Evolutionary conservation across 2,888 invertebrate species (phyloP).

Genomic region (Protophormia terraenovae): DNA sequence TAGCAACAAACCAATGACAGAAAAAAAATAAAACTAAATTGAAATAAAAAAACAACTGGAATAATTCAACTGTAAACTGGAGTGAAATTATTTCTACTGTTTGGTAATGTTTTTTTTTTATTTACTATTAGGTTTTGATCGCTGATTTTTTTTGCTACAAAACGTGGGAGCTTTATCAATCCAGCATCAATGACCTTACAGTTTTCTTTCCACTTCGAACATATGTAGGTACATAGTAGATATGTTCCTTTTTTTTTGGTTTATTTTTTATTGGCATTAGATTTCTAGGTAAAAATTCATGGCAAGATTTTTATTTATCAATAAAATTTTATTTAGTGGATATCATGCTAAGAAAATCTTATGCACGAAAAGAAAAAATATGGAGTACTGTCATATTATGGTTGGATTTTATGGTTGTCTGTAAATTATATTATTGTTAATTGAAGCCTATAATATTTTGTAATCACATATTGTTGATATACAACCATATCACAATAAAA

Average conservation of each 20-base stretch:
- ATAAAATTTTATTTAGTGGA: background rate
- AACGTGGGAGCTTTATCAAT: slow-evolving; percentile 28
- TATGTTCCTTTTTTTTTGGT: background rate
- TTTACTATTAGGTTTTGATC: background rate
- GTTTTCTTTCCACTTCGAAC: background rate
- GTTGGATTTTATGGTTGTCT: no score
- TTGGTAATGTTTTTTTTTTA: background rate
- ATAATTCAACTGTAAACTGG: slow-evolving; percentile 27
- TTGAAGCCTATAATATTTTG: no score
- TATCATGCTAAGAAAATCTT: slow-evolving; percentile 8
- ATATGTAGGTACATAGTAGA: background rate
- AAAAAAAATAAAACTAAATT: background rate
- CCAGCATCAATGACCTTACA: background rate
- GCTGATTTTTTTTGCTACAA: slow-evolving; percentile 1
- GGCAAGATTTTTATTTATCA: background rate
- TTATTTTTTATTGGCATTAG: background rate
- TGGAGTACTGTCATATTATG: no score
- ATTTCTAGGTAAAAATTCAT: background rate
- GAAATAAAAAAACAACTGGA: slow-evolving; percentile 1
- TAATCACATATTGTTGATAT: no score
- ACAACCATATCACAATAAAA: no score
- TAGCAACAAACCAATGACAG: background rate
- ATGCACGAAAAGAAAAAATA: no score
- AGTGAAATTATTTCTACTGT: slow-evolving; percentile 17
- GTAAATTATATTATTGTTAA: no score